Evolutionary conservation across 2,888 invertebrate species (phyloP), one percentile per base, ranked within the genome.

Genomic region (Homarus gammarus): DNA sequence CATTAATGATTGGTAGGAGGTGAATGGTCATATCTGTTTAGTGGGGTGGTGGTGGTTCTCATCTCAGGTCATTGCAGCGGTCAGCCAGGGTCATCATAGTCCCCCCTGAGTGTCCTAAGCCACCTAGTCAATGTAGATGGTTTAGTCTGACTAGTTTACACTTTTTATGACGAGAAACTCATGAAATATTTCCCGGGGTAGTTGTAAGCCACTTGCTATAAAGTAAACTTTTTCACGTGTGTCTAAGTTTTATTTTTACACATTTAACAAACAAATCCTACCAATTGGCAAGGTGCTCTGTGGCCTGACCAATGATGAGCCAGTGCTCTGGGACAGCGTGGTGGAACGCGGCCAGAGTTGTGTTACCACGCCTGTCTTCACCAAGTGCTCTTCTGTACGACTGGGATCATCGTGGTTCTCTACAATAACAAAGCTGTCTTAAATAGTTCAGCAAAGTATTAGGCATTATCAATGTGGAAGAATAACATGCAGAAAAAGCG

Each of bases 181-280:
- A 64, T 22, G 61, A 81, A 38, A 64, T 22, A 38, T 72, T 72
- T 64, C 56, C 64, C 38, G 38, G 51, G 38, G 49, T 44, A 44
- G 27, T 40, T 77, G 77, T 77, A 31, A 70, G 27, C 40, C 44
- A n/a, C 81, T 64, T 36, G 56, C 51, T 36, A 64, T 61, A 61
- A 77, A 77, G n/a, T 81, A 18, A 51, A 81, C 38, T 61, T 81
- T 81, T 40, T 61, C 81, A 64, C 81, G 61, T 51, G 38, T 64
- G 49, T 56, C 56, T n/a, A 81, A 64, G 81, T 61, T 64, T 61
- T 64, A 81, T 81, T 81, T 81, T 64, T 64, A 81, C 64, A 81
- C 64, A 64, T 81, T 64, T 56, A 79, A 61, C 18, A 64, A 81
- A 61, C 64, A 81, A 81, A 38, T 81, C 81, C 81, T 81, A 64